Evolutionary conservation across 2,113 vertebrate genomes (phyloP).

Genomic region (Cyanoderma ruficeps): DNA sequence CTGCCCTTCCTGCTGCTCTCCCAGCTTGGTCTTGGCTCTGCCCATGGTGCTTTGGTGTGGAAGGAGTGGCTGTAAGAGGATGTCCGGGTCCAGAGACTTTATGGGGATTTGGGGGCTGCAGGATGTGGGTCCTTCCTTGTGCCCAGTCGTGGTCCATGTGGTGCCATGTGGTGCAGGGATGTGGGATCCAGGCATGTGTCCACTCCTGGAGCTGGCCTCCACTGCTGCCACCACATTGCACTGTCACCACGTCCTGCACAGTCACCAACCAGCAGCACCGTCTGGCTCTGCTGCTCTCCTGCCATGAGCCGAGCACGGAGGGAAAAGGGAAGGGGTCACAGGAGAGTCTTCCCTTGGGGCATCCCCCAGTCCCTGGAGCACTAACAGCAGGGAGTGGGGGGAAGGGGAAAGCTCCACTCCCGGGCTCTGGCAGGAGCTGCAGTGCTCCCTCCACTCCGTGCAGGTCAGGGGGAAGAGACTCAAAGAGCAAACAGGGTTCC

Average conservation of each 20-base stretch:
- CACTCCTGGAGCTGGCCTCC: background rate
- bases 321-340: background rate
- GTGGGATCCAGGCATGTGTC: background rate
- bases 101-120: background rate
- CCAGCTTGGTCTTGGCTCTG: background rate
- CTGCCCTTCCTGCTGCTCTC: background rate
- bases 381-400: background rate
- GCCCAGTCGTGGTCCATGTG: rapidly evolving
- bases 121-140: background rate
- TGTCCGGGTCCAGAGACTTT: background rate
- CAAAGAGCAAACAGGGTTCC: background rate
- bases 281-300: background rate
- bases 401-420: background rate
- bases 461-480: background rate
- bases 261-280: background rate
- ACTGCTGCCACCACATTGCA: background rate
- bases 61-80: background rate
- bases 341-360: background rate
- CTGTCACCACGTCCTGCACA: rapidly evolving
- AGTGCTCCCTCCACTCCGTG: rapidly evolving
- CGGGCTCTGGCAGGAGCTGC: background rate
- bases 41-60: background rate
- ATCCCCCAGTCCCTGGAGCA: background rate
- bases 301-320: rapidly evolving
- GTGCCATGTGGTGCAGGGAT: background rate